Percentiles rank a stretch among this genome's conserved stretches.
Evolutionary conservation across 37 sponge, comb jelly and placozoan genomes (phyloP).

Genomic region (Diacarnus erythraeanus): DNA sequence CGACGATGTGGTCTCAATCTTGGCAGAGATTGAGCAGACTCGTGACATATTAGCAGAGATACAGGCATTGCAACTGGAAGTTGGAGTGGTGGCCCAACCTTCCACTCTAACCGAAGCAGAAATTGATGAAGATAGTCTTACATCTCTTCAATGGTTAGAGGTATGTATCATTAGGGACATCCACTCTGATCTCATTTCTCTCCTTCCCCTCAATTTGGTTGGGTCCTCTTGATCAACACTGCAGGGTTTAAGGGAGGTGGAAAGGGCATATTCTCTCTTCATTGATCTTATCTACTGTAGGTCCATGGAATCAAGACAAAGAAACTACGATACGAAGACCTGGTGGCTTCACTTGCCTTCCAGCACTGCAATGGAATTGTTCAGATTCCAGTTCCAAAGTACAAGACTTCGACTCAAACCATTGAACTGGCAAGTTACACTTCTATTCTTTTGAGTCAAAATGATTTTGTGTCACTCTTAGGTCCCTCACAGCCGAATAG

Average conservation of each 20-base stretch:
- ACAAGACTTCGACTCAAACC: neutral
- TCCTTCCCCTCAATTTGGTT: too few relatives aligned
- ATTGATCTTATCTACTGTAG: conserved; percentile 16
- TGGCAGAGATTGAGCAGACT: conserved; percentile 68
- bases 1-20: conserved; percentile 52
- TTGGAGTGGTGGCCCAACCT: neutral
- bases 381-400: conserved; percentile 9
- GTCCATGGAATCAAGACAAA: conserved; percentile 58
- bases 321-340: conserved; percentile 54
- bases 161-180: neutral
- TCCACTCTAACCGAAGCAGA: neutral
- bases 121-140: conserved; percentile 44
- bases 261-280: too few relatives aligned
- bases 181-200: too few relatives aligned
- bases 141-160: conserved; percentile 72
- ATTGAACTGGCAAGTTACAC: conserved; percentile 24
- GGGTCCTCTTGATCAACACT: neutral
- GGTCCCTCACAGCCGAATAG: conserved; percentile 36
- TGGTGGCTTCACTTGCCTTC: conserved; percentile 73
- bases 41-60: conserved; percentile 72
- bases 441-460: neutral
- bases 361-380: conserved; percentile 76
- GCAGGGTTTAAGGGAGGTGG: too few relatives aligned
- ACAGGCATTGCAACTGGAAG: conserved; percentile 71
- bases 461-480: neutral